Evolutionary conservation across 2,888 invertebrate species (phyloP), one percentile per base, ranked within the genome.

Genomic region (Argyresthia albistria): DNA sequence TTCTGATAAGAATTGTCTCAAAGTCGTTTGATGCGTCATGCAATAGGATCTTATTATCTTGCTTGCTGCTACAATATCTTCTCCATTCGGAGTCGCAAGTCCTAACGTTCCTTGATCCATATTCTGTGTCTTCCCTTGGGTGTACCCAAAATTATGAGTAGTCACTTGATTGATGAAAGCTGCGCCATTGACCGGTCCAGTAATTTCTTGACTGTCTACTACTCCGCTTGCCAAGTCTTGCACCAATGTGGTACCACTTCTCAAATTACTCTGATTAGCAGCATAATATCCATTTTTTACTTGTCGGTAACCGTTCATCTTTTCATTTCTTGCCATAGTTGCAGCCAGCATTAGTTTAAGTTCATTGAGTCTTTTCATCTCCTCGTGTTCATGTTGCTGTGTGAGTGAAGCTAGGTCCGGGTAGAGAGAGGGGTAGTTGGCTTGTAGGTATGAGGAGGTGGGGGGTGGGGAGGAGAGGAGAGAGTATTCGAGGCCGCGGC

Each of bases 21-120:
- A 47, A 0, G 70, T 55, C 12, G 70, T 65, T 12, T 57, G 57
- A 47, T 69, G 66, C 0, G 58, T 60, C 47, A 59, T 65, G 53
- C 79, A 77, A 55, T 75, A 70, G 1, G 61, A 66, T 50, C 66
- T 66, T 8, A 80, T 73, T 54, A 72, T 62, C n/a, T 61, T 61
- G 53, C 77, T 79, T 0, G 70, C 63, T 50, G 67, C 63, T 0
- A 73, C 49, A 10, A 76, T 70, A 35, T 77, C 72, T 9, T 65
- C 58, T 0, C 64, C 68, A 45, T 64, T 12, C 15, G 12, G n/a
- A 43, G 12, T 25, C 6, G 25, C 25, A 25, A 25, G 25, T 25
- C 25, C 25, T 4, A 25, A 4, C 25, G 25, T 25, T 25, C 25
- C 25, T 25, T 25, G 25, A 4, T 25, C 25, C 6, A 25, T 25